Base-by-base conservation (phyloP, 2,113 vertebrate species). In the Pelecanus crispus region DNA sequence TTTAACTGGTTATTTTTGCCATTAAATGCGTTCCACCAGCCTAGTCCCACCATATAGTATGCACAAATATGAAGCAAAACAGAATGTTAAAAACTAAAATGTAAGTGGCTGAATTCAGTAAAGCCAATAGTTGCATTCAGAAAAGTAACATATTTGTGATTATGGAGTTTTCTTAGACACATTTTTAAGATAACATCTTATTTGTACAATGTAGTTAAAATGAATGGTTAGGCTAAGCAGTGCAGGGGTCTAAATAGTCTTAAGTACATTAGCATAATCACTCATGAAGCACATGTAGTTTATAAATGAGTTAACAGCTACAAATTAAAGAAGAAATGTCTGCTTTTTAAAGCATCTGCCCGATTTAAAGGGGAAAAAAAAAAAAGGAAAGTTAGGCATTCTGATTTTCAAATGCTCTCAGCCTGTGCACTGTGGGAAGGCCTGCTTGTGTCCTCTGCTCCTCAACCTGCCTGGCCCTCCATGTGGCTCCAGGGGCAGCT, bases 101-200 rank as follows among this genome's bases (percentile, higher is more conserved):
- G 28, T 29, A 58, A 61, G 47, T n/a, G 72, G 49, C 67, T 94
- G 88, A 94, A 96, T 91, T 92, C 96, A 89, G 78, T 93, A 94
- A 93, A 81, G 55, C 88, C 44, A 88, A 38, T n/a, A 95, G 79
- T 40, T 85, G 82, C 40, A 62, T 73, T 95, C 91, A 95, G 67
- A 70, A 92, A 95, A 94, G 93, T 63, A 92, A 71, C 77, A 77
- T 93, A 63, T 74, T 93, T 91, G 93, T 92, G 94, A 97, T 95
- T 96, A 96, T 79, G 59, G 93, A 94, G 86, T 88, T 97, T 94
- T 95, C 75, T 81, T 82, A 95, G 94, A 92, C 68, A 79, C 74
- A 70, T 90, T 95, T 96, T 94, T 88, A 95, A 97, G 97, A 96
- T 95, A 97, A 92, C 84, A 92, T 95, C 95, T 96, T 95, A 95